A percentile compares a stretch with the other conserved stretches of the same genome.
Conservation (phyloP, 2,888 invertebrate genomes). For the Geotrupes spiniger region DNA sequence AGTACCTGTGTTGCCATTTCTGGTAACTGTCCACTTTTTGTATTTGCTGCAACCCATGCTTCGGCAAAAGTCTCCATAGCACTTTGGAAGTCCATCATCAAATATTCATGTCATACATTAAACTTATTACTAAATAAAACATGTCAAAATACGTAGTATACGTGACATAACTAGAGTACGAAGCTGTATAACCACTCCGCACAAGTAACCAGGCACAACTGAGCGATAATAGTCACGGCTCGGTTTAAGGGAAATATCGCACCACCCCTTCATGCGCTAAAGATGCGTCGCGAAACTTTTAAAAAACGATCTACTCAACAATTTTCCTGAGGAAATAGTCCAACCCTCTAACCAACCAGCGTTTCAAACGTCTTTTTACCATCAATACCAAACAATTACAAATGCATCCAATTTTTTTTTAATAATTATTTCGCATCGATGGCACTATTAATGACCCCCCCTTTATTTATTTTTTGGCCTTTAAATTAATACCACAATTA, state of each 20-base stretch:
- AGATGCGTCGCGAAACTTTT: conserved; percentile 42
- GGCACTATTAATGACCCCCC: too few relatives aligned
- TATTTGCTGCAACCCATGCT: conserved; percentile 93
- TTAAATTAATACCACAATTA: not conserved
- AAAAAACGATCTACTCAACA: conserved; percentile 46
- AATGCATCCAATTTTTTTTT: not conserved
- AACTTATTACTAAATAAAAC: conserved; percentile 18
- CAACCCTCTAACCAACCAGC: conserved; percentile 48
- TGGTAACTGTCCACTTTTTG: conserved; percentile 61
- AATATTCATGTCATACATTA: conserved; percentile 23
- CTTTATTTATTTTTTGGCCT: too few relatives aligned
- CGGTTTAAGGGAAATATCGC: conserved; percentile 36
- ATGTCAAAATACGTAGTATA: conserved; percentile 37
- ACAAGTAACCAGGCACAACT: conserved; percentile 20
- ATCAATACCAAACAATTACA: conserved; percentile 11
- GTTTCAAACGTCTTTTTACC: conserved; percentile 30
- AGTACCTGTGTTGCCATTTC: conserved; percentile 68
- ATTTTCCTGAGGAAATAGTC: conserved; percentile 46
- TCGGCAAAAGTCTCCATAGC: conserved; percentile 98
- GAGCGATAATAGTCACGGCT: conserved; percentile 12
- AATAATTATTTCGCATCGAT: too few relatives aligned
- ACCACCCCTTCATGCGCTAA: conserved; percentile 46
- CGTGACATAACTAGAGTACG: conserved; percentile 37
- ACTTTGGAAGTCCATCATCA: conserved; percentile 93
- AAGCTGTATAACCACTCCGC: conserved; percentile 25